These are phyloP conservation scores for Andrena minutula DNA, from an alignment of 2,888 invertebrate genomes.

Conservation along the genomic window DNA sequence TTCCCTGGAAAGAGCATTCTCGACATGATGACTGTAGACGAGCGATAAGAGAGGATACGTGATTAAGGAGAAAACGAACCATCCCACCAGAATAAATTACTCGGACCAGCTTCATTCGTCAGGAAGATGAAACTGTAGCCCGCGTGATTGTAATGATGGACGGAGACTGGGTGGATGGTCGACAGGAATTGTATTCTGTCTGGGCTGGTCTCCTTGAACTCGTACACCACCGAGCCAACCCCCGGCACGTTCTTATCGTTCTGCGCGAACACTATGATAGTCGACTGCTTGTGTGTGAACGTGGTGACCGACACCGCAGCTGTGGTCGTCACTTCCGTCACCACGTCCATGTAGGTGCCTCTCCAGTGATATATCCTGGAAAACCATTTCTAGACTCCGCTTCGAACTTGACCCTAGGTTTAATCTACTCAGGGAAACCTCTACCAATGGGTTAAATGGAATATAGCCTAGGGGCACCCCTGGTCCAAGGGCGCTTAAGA, in stretches of 20 bases:
- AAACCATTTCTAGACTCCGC: neutral
- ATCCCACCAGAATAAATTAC: constrained; percentile 77
- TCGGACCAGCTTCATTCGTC: constrained; percentile 65
- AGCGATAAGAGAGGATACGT: neutral
- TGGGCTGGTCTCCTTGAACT: constrained; percentile 61
- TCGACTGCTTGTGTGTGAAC: constrained; percentile 70
- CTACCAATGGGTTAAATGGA: too few species aligned
- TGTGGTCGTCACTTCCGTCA: constrained; percentile 62
- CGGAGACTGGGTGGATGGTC: constrained; percentile 66
- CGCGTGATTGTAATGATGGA: constrained; percentile 71
- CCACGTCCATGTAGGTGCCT: constrained; percentile 77
- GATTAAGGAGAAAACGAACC: constrained; percentile 61
- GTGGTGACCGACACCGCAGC: constrained; percentile 75
- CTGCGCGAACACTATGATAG: constrained; percentile 74
- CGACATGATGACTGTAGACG: neutral
- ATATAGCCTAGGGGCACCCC: too few species aligned
- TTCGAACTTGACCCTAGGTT: neutral
- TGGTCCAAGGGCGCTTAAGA: too few species aligned
- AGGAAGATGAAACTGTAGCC: constrained; percentile 72
- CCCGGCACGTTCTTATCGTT: constrained; percentile 41
- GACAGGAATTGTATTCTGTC: constrained; percentile 72
- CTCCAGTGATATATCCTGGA: constrained; percentile 78
- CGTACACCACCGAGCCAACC: constrained; percentile 72
- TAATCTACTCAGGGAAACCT: too few species aligned
- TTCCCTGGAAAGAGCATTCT: constrained; percentile 60